These are phyloP conservation scores for Pollenia griseotomentosa DNA, from an alignment of 2,888 invertebrate species.

Conservation along the genomic window DNA sequence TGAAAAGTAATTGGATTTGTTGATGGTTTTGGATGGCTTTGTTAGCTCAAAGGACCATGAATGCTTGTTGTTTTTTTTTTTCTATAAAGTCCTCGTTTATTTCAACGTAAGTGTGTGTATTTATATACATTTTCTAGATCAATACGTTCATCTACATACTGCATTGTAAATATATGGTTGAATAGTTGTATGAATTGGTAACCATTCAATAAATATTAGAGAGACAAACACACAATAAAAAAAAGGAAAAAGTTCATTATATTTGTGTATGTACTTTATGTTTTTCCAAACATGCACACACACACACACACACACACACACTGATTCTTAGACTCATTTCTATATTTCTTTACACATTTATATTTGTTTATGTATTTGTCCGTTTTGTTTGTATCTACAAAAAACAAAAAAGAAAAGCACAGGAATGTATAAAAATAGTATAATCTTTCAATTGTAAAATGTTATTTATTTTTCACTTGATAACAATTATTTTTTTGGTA, in stretches of 20 bases:
- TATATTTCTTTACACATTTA: neutral
- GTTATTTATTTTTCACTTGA: constrained; percentile 71
- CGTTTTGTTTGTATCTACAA: constrained; percentile 33
- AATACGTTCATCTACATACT: constrained; percentile 54
- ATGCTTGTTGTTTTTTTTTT: constrained; percentile 56
- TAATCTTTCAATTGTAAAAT: constrained; percentile 70
- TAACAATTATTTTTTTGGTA: constrained; percentile 69
- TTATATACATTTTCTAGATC: constrained; percentile 56
- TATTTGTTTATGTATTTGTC: constrained; percentile 2
- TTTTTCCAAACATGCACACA: neutral
- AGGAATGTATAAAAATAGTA: constrained; percentile 30
- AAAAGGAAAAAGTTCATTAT: constrained; percentile 49
- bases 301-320: neutral
- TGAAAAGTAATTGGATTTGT: constrained; percentile 76
- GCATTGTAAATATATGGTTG: constrained; percentile 50
- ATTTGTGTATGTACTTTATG: constrained; percentile 14
- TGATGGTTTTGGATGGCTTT: constrained; percentile 76
- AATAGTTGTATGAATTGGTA: constrained; percentile 65
- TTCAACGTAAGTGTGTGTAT: neutral
- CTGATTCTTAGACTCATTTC: neutral
- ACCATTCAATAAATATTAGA: constrained; percentile 62
- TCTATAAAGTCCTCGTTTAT: neutral
- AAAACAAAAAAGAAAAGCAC: constrained; percentile 12
- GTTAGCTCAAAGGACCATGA: constrained; percentile 71
- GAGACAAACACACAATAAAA: constrained; percentile 26